Conservation (phyloP, 2,113 vertebrate genomes). For the Hystrix brachyura region DNA sequence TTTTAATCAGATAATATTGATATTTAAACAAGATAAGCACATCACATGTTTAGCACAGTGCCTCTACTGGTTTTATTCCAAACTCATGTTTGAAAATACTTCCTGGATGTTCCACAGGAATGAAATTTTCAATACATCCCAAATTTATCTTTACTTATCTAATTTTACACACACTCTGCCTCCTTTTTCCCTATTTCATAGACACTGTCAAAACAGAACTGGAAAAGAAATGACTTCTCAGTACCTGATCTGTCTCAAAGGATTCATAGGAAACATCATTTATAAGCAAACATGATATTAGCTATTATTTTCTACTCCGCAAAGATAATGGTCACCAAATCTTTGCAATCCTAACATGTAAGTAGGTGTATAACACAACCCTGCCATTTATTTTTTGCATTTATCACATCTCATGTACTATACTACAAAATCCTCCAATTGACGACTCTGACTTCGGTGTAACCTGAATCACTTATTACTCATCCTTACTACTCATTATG, state of each 20-base stretch:
- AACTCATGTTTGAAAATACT: background rate
- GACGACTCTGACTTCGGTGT: background rate
- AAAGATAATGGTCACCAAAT: background rate
- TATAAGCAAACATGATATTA: constrained; percentile 17
- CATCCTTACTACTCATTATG: background rate
- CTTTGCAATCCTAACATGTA: background rate
- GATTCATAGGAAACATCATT: background rate
- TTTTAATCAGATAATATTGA: background rate
- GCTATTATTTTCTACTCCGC: background rate
- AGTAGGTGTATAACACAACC: background rate
- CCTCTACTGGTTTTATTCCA: constrained; percentile 22
- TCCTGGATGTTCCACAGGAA: background rate
- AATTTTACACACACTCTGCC: background rate
- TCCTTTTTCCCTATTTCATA: background rate
- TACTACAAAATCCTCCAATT: background rate
- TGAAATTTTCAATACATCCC: background rate
- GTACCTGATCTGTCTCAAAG: background rate
- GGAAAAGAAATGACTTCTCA: background rate
- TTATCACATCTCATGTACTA: background rate
- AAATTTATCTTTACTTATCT: background rate
- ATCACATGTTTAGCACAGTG: background rate
- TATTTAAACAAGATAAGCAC: background rate
- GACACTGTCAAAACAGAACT: background rate
- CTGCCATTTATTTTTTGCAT: background rate
- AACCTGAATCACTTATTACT: background rate